Evolutionary conservation across 2,888 invertebrate genomes (phyloP), one percentile per base, ranked within the genome.

Genomic region (Caenorhabditis becei): DNA sequence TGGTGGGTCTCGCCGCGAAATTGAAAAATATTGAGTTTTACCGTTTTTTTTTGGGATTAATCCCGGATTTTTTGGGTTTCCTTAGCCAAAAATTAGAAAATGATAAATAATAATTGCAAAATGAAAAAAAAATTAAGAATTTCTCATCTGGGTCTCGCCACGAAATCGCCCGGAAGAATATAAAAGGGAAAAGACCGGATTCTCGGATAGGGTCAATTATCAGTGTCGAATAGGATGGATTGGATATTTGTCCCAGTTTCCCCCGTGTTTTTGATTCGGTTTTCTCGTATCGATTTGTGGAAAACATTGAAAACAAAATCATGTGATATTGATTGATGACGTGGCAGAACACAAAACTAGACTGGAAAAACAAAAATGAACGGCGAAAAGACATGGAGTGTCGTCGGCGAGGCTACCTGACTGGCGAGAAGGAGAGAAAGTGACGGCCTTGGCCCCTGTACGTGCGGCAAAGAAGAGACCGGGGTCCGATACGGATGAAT

Each of bases 341-440:
- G 41, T 41, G 41, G 41, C 41, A 41, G 16, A 16, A 41, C 32
- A 32, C 10, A 10, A 32, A 4, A 32, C 4, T 32, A 32, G 10
- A 32, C 32, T 32, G 28, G 44, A 14, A 61, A 32, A 61, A 47
- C n/a, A 18, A 20, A 47, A 59, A 24, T 32, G 49, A 58, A 61
- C 16, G 14, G 20, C 24, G 26, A 47, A 28, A 32, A 41, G 58
- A 35, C 18, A n/a, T n/a, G 35, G 44, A 2, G 44, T 18, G 56
- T 41, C 41, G 41, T n/a, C n/a, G n/a, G n/a, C n/a, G 41, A 10
- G 41, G 41, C 41, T 41, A 41, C 41, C 41, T 41, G 41, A 41
- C 41, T 41, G 41, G 14, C 41, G 47, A n/a, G n/a, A n/a, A n/a
- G n/a, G n/a, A n/a, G 74, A 58, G 66, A 74, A 49, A 59, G 74